Conservation (phyloP, 1,140 invertebrate species). For the Lordiphosa clarofinis region DNA sequence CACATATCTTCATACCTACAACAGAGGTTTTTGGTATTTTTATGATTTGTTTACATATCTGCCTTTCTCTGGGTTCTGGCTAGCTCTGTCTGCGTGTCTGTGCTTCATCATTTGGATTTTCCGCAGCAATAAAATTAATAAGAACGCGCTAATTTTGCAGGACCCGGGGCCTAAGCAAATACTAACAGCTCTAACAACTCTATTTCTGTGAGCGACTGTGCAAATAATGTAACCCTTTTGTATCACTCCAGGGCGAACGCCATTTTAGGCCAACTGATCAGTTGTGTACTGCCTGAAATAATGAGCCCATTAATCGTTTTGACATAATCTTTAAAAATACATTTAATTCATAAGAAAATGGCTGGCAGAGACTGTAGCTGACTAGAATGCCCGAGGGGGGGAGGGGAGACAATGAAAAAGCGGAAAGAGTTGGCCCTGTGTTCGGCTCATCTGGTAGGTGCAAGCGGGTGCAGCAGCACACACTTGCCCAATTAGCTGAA, state of each 20-base stretch:
- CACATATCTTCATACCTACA: constrained; percentile 46
- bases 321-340: constrained; percentile 40
- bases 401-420: not conserved
- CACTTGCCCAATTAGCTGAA: constrained; percentile 68
- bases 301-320: constrained; percentile 31
- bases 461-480: constrained; percentile 17
- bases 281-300: constrained; percentile 1
- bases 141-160: constrained; percentile 76
- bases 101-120: constrained; percentile 69
- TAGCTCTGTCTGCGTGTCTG: constrained; percentile 22
- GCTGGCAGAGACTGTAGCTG: constrained; percentile 1
- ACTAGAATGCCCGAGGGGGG: constrained; percentile 1
- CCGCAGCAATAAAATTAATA: constrained; percentile 78
- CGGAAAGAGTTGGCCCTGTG: constrained; percentile 21
- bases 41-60: constrained; percentile 73
- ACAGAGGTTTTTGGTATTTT: constrained; percentile 40
- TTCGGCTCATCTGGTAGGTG: constrained; percentile 19
- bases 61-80: constrained; percentile 29
- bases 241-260: constrained; percentile 23
- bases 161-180: constrained; percentile 62
- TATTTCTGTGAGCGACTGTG: constrained; percentile 42
- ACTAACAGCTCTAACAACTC: constrained; percentile 39
- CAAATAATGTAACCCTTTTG: constrained; percentile 53
- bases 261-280: constrained; percentile 36
- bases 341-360: constrained; percentile 50